Evolutionary conservation across 2,797 vertebrate genomes (phyloP), one percentile per base, ranked within the genome.

Genomic region (Helarctos malayanus): DNA sequence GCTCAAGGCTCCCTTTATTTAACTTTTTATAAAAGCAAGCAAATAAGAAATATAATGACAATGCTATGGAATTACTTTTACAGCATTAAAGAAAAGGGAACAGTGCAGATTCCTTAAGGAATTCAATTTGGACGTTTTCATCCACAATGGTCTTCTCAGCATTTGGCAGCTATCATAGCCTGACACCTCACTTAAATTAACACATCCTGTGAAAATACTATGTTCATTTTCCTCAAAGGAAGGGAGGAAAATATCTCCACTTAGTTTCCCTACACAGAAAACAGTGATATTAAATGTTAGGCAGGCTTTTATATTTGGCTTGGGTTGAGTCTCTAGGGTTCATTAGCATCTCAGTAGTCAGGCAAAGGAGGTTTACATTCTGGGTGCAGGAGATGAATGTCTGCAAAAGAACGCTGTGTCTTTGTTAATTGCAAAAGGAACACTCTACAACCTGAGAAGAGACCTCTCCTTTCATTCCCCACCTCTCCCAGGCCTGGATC

Each of bases 41-140:
- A 76, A 80, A 4, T 69, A 75, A 88, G 84, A 91, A n/a, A 47
- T 0, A 68, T 11, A 85, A 63, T 9, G 0, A 5, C 0, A 1
- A 21, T 79, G 25, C 35, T 63, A 32, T 56, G 65, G 52, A 82
- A 97, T 97, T 96, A 7, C 29, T 88, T 97, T 49, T 54, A 54
- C 25, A 68, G 35, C 7, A 49, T 0, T 0, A 61, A 56, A 95
- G 80, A 65, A 9, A 7, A 59, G 13, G 12, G 69, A 85, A 10
- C 73, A 0, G 1, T 52, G 29, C 13, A 59, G 1, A 49, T 27
- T 9, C 16, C 79, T 83, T 57, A 35, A 41, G 47, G 49, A 47
- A 14, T 2, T 75, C 14, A 0, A 85, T 86, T 7, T 23, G 73
- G 89, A 69, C 14, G 23, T 80, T 88, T 82, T 89, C 15, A n/a